Conservation (phyloP, 2,888 invertebrate species). For the Lepidocyrtinus sp. region DNA sequence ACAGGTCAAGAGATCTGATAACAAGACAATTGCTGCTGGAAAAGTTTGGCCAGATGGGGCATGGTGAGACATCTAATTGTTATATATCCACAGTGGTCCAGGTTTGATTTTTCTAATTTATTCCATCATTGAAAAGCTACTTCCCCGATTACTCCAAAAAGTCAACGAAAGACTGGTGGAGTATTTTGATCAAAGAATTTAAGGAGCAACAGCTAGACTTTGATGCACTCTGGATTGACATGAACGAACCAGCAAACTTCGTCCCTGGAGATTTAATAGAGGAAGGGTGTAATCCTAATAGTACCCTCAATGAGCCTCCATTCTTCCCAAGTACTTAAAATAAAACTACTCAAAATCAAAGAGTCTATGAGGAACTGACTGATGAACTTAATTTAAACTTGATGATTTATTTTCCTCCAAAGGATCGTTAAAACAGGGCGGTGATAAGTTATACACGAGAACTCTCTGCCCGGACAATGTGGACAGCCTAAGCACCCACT, state of each 20-base stretch:
- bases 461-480: constrained; percentile 43
- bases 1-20: constrained; percentile 44
- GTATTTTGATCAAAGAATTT: constrained; percentile 42
- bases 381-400: not conserved
- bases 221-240: constrained; percentile 73
- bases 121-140: too few relatives aligned
- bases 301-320: constrained; percentile 78
- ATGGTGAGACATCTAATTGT: too few relatives aligned
- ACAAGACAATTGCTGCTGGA: constrained; percentile 36
- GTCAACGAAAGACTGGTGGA: constrained; percentile 51
- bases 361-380: not conserved
- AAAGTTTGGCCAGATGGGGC: constrained; percentile 49
- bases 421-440: constrained; percentile 71
- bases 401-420: not conserved
- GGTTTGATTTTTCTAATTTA: too few relatives aligned
- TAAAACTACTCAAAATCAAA: not conserved
- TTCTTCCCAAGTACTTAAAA: constrained; percentile 80
- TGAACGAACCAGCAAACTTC: constrained; percentile 92
- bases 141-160: constrained; percentile 52
- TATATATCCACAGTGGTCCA: too few relatives aligned
- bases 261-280: constrained; percentile 77
- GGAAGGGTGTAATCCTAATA: constrained; percentile 76
- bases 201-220: constrained; percentile 46
- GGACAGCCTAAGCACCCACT: constrained; percentile 64
- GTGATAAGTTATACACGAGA: constrained; percentile 1